A percentile compares a stretch with the other conserved stretches of the same genome.
Evolutionary conservation across 2,888 invertebrate species (phyloP).

Genomic region (Oligia fasciuncula): DNA sequence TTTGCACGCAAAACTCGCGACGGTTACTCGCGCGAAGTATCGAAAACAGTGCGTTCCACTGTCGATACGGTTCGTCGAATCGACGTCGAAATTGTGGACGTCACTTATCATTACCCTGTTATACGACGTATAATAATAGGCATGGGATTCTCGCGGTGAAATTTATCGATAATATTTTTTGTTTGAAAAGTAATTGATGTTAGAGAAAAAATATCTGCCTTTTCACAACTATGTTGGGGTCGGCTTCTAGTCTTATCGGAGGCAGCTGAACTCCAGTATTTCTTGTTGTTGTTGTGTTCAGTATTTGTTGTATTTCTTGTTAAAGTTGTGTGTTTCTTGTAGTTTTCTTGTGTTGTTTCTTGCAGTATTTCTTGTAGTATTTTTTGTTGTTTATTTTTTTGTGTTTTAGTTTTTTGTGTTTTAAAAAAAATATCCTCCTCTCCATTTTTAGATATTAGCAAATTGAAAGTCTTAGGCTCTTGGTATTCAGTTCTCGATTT

Average conservation of each 20-base stretch:
- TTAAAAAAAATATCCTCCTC: neutral
- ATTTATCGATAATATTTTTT: slow-evolving; percentile 21
- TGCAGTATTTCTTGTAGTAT: no score
- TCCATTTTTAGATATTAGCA: neutral
- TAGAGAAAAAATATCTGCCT: no score
- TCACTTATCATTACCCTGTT: slow-evolving; percentile 60
- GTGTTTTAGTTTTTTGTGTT: no score
- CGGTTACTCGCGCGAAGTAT: slow-evolving; percentile 44
- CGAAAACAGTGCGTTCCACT: slow-evolving; percentile 55
- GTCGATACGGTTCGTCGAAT: slow-evolving; percentile 64
- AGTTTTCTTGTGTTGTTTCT: no score
- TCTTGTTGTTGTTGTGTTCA: no score
- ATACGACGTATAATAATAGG: slow-evolving; percentile 38
- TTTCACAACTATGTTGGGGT: no score
- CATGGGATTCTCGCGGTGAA: slow-evolving; percentile 21
- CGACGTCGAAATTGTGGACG: slow-evolving; percentile 58
- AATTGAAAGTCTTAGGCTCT: neutral
- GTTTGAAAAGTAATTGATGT: neutral
- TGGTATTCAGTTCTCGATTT: neutral
- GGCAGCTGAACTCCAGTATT: no score
- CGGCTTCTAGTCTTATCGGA: no score
- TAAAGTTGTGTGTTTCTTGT: no score
- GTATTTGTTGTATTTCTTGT: no score
- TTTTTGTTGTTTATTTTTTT: no score
- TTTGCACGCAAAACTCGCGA: slow-evolving; percentile 19